These are phyloP conservation scores for Tamias sibiricus DNA, from an alignment of 2,113 vertebrate species.

Conservation along the genomic window DNA sequence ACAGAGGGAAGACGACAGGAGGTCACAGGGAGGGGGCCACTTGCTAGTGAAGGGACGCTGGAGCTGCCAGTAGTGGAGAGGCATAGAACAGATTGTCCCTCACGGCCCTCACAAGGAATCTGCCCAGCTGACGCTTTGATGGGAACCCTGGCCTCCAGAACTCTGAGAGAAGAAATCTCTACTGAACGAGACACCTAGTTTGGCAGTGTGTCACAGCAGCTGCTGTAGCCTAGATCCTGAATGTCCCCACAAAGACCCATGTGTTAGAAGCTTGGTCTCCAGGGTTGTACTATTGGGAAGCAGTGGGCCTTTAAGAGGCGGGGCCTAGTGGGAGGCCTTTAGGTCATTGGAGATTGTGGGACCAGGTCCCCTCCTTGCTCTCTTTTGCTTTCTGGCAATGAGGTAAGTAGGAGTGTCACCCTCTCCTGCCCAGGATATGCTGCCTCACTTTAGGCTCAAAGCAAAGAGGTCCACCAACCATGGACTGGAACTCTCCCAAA, in stretches of 20 bases:
- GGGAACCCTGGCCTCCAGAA: not conserved
- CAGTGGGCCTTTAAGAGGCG: not conserved
- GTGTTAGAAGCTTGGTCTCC: not conserved
- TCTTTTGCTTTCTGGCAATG: not conserved
- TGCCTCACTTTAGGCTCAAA: not conserved
- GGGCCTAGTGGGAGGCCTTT: not conserved
- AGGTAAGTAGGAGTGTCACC: not conserved
- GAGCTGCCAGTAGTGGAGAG: not conserved
- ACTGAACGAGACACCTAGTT: rapidly evolving
- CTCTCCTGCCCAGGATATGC: not conserved
- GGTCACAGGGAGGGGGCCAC: rapidly evolving
- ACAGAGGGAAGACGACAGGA: not conserved
- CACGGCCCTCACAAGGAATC: rapidly evolving
- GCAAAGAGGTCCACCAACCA: not conserved
- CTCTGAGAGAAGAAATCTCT: not conserved
- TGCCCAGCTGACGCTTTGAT: rapidly evolving
- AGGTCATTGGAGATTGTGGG: not conserved
- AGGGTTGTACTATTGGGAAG: not conserved
- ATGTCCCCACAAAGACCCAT: not conserved
- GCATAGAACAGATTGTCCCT: rapidly evolving
- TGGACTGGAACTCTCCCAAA: not conserved
- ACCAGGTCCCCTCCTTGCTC: not conserved
- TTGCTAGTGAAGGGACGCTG: not conserved
- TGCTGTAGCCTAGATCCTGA: not conserved
- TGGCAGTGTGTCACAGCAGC: rapidly evolving